Evolutionary conservation across 2,888 invertebrate species (phyloP).

Genomic region (Caenorhabditis sp.): DNA sequence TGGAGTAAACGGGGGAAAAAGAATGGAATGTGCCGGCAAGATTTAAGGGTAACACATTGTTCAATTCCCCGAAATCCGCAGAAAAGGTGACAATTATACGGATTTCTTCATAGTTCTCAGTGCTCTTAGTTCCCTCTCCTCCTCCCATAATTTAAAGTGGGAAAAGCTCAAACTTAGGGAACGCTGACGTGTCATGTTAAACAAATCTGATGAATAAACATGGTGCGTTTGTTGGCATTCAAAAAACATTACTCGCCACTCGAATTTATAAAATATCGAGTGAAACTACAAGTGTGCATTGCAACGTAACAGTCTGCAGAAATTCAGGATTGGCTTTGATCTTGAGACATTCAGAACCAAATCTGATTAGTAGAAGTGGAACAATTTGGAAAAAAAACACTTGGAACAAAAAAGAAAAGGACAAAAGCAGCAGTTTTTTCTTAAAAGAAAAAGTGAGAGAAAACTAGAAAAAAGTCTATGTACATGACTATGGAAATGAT

Average conservation of each 20-base stretch:
- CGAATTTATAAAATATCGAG: neutral
- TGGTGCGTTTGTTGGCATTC: constrained; percentile 2
- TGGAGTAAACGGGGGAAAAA: neutral
- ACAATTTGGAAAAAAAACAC: neutral
- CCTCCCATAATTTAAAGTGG: constrained; percentile 14
- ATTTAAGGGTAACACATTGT: neutral
- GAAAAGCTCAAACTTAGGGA: constrained; percentile 9
- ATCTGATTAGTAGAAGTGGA: too few species aligned
- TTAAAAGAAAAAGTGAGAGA: too few species aligned
- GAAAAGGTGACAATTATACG: constrained; percentile 10
- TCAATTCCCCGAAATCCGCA: too few species aligned
- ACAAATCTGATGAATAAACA: constrained; percentile 27
- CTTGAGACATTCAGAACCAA: neutral
- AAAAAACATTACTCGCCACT: constrained; percentile 20
- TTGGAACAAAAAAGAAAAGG: neutral
- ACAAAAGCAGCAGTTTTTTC: too few species aligned
- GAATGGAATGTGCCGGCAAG: neutral
- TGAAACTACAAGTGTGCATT: constrained; percentile 4
- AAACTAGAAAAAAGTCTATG: too few species aligned
- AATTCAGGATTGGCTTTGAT: too few species aligned
- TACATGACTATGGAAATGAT: too few species aligned
- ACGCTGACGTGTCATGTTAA: constrained; percentile 39
- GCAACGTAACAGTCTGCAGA: neutral
- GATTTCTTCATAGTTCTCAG: constrained; percentile 2
- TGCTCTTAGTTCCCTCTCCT: too few species aligned